Evolutionary conservation across 37 sponge, comb jelly and placozoan species (phyloP).

Genomic region (Beroe forskalii): DNA sequence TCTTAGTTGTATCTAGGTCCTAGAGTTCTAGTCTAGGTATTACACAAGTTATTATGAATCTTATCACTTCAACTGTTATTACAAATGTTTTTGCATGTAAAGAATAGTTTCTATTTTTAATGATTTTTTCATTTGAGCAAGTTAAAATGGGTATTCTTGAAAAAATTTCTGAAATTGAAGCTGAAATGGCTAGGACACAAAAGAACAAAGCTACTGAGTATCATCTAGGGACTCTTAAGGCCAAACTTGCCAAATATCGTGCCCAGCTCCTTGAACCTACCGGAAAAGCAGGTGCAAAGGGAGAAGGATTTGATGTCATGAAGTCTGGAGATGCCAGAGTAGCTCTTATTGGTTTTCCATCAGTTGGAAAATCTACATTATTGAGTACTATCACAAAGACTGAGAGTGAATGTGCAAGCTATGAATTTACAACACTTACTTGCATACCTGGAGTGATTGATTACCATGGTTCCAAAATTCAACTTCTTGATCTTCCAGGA

Average conservation of each 20-base stretch:
- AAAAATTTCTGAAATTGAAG: slow-evolving; percentile 94
- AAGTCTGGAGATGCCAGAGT: slow-evolving; percentile 99
- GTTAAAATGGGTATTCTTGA: slow-evolving; percentile 96
- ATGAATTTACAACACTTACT: slow-evolving; percentile 98
- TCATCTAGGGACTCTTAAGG: slow-evolving; percentile 96
- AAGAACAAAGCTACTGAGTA: slow-evolving; percentile 99
- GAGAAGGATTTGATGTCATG: slow-evolving; percentile 99
- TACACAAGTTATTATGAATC: too few relatives aligned
- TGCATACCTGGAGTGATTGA: slow-evolving; percentile 97
- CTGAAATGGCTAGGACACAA: slow-evolving; percentile 95
- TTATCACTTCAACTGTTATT: too few relatives aligned
- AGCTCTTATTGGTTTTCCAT: slow-evolving; percentile 96
- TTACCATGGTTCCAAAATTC: slow-evolving; percentile 92
- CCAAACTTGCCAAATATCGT: slow-evolving; percentile 96
- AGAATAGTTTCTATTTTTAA: too few relatives aligned
- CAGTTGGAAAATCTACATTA: slow-evolving; percentile 99
- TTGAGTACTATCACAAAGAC: slow-evolving; percentile 92
- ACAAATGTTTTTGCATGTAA: too few relatives aligned
- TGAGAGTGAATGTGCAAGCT: slow-evolving; percentile 91
- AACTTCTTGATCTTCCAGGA: slow-evolving; percentile 95
- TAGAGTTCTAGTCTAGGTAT: too few relatives aligned
- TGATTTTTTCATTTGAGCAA: too few relatives aligned
- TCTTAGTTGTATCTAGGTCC: too few relatives aligned
- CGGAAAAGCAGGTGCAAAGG: slow-evolving; percentile 77
- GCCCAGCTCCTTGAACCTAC: slow-evolving; percentile 87